Conservation (phyloP, 2,888 invertebrate species). For the Andricus quercusramuli region DNA sequence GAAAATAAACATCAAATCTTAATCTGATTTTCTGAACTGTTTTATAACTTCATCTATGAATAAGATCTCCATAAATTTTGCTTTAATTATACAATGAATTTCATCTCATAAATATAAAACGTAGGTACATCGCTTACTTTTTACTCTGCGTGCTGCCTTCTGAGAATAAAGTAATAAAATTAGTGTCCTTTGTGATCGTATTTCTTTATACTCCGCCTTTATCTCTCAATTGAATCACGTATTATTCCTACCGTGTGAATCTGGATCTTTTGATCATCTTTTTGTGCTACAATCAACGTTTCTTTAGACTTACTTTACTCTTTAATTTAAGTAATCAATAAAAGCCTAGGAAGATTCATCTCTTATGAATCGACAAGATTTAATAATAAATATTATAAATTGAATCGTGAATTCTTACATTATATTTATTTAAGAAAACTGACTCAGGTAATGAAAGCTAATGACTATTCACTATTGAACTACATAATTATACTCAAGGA, state of each 20-base stretch:
- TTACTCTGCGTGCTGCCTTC: neutral
- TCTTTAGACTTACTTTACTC: neutral
- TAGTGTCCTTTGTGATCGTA: conserved; percentile 55
- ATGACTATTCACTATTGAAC: neutral
- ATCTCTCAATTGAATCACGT: conserved; percentile 58
- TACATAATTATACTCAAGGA: neutral
- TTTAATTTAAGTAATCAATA: neutral
- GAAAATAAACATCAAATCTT: neutral
- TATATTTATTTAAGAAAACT: neutral
- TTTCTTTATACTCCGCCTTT: conserved; percentile 54
- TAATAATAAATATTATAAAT: neutral
- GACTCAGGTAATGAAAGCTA: neutral
- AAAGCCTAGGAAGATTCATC: neutral
- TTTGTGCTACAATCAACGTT: neutral
- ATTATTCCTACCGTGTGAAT: conserved; percentile 18
- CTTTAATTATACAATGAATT: neutral
- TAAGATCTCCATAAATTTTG: neutral
- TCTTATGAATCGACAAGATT: neutral
- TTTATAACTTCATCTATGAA: neutral
- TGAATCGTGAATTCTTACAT: neutral
- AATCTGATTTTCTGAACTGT: neutral
- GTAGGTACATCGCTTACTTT: neutral
- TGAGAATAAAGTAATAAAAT: conserved; percentile 50
- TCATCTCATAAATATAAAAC: neutral
- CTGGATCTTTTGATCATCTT: neutral